phyloP scores from a whole-genome alignment of 2,797 vertebrate genomes.

The Rhyacichthys aspro region DNA sequence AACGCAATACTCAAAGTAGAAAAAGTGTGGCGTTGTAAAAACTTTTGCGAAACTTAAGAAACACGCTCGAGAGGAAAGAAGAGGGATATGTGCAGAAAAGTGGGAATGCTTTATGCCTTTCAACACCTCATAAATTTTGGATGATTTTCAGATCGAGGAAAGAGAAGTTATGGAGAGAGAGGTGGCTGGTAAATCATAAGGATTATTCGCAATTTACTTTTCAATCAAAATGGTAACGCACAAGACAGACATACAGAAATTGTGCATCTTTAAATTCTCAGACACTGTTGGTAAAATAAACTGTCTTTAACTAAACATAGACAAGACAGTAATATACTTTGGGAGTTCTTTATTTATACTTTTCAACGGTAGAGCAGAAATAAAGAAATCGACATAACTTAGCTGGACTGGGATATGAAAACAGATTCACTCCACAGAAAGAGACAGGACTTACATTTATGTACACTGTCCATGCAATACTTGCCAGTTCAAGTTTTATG shows the following conservation, averaged over 20 bases:
- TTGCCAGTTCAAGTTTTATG: no score
- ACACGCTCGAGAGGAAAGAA: conserved; percentile 3
- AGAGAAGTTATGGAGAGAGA: conserved; percentile 23
- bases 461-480: no score
- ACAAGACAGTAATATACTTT: no score
- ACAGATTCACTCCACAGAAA: no score
- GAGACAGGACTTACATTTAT: no score
- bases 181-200: background rate
- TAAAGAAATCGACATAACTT: no score
- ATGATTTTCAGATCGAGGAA: conserved; percentile 21
- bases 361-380: no score
- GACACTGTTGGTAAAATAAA: no score
- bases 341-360: no score
- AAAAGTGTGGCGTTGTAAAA: conserved; percentile 11
- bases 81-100: conserved; percentile 5
- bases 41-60: conserved; percentile 5
- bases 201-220: background rate
- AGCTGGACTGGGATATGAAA: no score
- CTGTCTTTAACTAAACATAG: no score
- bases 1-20: conserved; percentile 22
- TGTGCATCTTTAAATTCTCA: no score
- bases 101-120: conserved; percentile 3
- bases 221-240: background rate
- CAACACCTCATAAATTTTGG: conserved; percentile 12
- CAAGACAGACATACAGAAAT: background rate